phyloP scores from a whole-genome alignment of 2,888 invertebrate genomes.

The Eumacrocentrus americanus region DNA sequence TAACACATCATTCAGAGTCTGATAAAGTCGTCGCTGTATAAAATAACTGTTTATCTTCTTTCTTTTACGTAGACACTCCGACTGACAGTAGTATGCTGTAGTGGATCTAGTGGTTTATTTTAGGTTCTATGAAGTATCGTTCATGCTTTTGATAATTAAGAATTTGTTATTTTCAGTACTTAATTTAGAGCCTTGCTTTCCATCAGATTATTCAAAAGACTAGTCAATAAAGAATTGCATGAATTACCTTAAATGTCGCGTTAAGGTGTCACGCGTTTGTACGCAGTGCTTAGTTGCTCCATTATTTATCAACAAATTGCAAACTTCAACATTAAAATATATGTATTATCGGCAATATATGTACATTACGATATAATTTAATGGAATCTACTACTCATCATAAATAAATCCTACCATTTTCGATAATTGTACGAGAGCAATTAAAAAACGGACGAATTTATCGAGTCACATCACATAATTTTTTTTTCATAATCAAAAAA shows the following conservation, averaged over 20 bases:
- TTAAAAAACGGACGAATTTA: slow-evolving; percentile 18
- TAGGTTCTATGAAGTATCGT: background rate
- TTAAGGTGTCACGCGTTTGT: slow-evolving; percentile 9
- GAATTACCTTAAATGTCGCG: slow-evolving; percentile 1
- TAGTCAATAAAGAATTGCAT: slow-evolving; percentile 19
- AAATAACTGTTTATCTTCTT: slow-evolving; percentile 17
- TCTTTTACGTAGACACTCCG: background rate
- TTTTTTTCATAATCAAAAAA: background rate
- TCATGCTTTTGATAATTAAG: slow-evolving; percentile 13
- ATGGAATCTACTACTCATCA: slow-evolving; percentile 38
- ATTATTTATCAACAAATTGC: slow-evolving; percentile 27
- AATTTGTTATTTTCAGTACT: background rate
- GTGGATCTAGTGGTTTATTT: background rate
- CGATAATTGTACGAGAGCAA: slow-evolving; percentile 20
- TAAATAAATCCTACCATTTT: slow-evolving; percentile 41
- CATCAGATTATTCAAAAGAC: slow-evolving; percentile 16
- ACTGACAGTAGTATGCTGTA: background rate
- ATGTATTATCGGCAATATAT: slow-evolving; percentile 43
- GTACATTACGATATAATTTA: slow-evolving; percentile 46
- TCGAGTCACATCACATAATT: slow-evolving; percentile 12
- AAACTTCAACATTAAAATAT: slow-evolving; percentile 36
- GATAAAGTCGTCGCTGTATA: slow-evolving; percentile 17
- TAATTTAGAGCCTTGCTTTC: slow-evolving; percentile 14
- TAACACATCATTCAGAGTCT: slow-evolving; percentile 10
- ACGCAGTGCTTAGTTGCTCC: background rate